phyloP scores from a whole-genome alignment of 2,797 vertebrate genomes.

The Helostoma temminkii region DNA sequence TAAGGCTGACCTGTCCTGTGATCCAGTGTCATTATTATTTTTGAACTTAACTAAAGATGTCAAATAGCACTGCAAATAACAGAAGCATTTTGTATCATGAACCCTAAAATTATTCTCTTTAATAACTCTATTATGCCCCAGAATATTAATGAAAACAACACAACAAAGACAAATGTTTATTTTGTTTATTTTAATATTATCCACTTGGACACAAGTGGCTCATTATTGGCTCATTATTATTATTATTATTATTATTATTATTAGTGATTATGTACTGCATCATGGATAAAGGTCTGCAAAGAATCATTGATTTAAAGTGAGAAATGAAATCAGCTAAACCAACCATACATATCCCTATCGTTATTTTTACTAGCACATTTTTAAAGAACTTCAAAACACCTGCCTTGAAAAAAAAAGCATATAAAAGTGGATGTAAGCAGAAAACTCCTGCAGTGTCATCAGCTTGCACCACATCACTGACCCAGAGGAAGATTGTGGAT shows the following conservation, averaged over 20 bases:
- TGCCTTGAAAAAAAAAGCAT: conserved; percentile 6
- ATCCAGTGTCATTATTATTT: too few relatives aligned
- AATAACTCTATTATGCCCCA: neutral
- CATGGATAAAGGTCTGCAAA: neutral
- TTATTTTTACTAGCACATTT: neutral
- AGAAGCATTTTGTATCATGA: too few relatives aligned
- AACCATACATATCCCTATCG: neutral
- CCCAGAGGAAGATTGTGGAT: conserved; percentile 46
- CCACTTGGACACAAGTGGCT: too few relatives aligned
- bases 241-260: too few relatives aligned
- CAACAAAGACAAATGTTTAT: too few relatives aligned
- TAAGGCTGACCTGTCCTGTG: too few relatives aligned
- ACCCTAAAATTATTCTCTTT: too few relatives aligned
- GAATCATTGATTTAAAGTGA: neutral
- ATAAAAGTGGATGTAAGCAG: conserved; percentile 58
- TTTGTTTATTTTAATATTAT: too few relatives aligned
- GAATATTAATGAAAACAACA: neutral
- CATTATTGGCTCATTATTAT: too few relatives aligned
- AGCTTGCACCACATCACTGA: conserved; percentile 44
- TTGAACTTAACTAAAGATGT: too few relatives aligned
- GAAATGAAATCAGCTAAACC: neutral
- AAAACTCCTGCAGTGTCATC: conserved; percentile 63
- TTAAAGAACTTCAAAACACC: neutral
- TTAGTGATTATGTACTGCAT: too few relatives aligned
- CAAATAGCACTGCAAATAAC: too few relatives aligned